These are phyloP conservation scores for Tiaroga cobitis DNA, from an alignment of 2,797 vertebrate genomes.

Conservation along the genomic window DNA sequence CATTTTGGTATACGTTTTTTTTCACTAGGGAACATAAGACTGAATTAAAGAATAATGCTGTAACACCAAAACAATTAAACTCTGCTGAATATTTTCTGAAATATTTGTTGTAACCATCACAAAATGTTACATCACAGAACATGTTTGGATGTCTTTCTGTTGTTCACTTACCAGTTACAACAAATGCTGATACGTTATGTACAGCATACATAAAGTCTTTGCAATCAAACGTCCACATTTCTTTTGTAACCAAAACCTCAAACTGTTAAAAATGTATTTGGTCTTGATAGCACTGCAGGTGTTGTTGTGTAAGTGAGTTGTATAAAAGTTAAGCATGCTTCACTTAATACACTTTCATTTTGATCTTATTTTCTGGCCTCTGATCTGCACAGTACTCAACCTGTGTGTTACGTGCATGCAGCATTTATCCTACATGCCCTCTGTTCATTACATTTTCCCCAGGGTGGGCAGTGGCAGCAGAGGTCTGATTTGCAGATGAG, in stretches of 20 bases:
- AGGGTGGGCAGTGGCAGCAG: conserved; percentile 51
- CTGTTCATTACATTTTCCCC: conserved; percentile 14
- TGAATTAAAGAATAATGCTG: background rate
- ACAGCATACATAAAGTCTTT: background rate
- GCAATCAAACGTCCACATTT: background rate
- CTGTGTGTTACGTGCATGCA: conserved; percentile 3
- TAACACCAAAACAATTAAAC: background rate
- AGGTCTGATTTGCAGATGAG: conserved; percentile 71
- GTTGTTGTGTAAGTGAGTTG: background rate
- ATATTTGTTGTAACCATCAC: background rate
- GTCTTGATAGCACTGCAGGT: background rate
- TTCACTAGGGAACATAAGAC: background rate
- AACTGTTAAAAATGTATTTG: background rate
- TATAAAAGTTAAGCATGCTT: conserved; percentile 23
- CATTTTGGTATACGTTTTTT: too few species aligned
- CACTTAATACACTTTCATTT: conserved; percentile 23
- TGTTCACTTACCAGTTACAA: background rate
- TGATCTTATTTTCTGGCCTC: conserved; percentile 21
- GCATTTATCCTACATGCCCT: background rate
- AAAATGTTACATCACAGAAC: background rate
- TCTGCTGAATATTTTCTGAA: background rate
- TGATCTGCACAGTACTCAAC: conserved; percentile 15
- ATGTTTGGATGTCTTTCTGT: background rate
- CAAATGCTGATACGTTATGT: background rate
- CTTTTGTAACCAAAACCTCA: background rate